phyloP scores from a whole-genome alignment of 2,888 invertebrate genomes.

The Metacarcinus magister region DNA sequence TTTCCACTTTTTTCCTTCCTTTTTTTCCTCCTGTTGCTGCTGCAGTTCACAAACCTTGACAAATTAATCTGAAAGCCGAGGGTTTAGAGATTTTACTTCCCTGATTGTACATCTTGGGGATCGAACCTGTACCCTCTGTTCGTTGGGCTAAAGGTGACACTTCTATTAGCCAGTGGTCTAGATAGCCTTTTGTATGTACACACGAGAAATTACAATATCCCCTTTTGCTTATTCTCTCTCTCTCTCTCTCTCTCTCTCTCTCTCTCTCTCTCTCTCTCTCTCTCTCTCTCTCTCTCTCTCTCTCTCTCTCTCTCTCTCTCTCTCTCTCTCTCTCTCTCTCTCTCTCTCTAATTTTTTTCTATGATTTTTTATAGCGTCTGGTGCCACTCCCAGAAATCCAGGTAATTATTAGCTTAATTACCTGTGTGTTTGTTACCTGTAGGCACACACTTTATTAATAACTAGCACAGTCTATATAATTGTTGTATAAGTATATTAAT shows the following conservation, averaged over 20 bases:
- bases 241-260: not conserved
- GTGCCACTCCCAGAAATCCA: not conserved
- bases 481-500: not conserved
- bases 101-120: not conserved
- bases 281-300: slow-evolving; percentile 26
- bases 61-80: not conserved
- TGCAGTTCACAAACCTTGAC: slow-evolving; percentile 15
- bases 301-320: not conserved
- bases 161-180: not conserved
- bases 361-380: not conserved
- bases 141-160: not conserved
- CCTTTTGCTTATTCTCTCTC: not conserved
- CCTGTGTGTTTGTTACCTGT: not conserved
- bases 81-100: not conserved
- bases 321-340: slow-evolving; percentile 22
- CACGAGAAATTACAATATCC: not conserved
- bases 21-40: not conserved
- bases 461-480: too few relatives aligned
- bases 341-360: not conserved
- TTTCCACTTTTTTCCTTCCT: not conserved
- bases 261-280: slow-evolving; percentile 26
- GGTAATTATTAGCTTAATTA: not conserved
- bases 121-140: not conserved
- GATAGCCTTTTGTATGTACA: not conserved
- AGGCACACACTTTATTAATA: not conserved